Evolutionary conservation across 2,888 invertebrate genomes (phyloP).

Genomic region (Temnothorax unifasciatus): DNA sequence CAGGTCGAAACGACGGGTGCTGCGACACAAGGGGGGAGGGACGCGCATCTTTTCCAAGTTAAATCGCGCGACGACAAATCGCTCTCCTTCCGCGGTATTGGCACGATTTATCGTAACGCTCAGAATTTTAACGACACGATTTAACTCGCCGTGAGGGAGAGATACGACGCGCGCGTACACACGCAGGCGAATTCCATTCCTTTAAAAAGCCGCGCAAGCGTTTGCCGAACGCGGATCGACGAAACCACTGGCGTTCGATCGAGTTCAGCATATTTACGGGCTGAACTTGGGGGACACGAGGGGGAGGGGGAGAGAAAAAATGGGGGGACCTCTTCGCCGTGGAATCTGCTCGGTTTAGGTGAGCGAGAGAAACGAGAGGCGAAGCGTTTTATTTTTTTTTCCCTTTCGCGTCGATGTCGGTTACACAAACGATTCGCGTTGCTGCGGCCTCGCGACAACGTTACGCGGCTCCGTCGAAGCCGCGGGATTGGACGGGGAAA

Average conservation of each 20-base stretch:
- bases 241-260: constrained; percentile 6
- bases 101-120: constrained; percentile 8
- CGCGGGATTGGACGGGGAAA: constrained; percentile 3
- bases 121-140: not conserved
- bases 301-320: not conserved
- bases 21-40: not conserved
- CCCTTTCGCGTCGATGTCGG: constrained; percentile 13
- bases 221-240: not conserved
- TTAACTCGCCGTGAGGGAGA: not conserved
- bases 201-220: constrained; percentile 30
- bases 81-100: not conserved
- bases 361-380: constrained; percentile 1
- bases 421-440: constrained; percentile 25
- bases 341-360: constrained; percentile 24
- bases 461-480: not conserved
- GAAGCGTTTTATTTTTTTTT: not conserved
- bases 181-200: constrained; percentile 42
- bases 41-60: not conserved
- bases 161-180: not conserved
- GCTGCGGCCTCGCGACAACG: constrained; percentile 32
- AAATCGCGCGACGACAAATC: not conserved
- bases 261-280: constrained; percentile 35
- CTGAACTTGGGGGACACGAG: not conserved
- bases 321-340: not conserved
- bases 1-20: not conserved